These are phyloP conservation scores for Dromococcyx pavoninus DNA, from an alignment of 2,797 vertebrate species.

Conservation along the genomic window DNA sequence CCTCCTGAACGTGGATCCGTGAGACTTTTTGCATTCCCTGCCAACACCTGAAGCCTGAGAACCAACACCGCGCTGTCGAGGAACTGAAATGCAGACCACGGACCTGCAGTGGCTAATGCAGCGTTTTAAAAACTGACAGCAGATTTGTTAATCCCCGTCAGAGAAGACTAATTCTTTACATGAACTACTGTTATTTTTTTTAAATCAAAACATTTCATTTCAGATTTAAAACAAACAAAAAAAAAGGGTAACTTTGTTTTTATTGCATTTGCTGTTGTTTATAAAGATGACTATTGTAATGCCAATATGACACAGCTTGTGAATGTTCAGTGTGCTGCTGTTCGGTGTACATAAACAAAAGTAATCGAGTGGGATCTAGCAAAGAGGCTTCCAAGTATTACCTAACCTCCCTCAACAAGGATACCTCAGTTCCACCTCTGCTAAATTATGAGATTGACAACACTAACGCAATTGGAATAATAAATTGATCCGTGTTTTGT, in stretches of 20 bases:
- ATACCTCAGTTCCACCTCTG: constrained; percentile 96
- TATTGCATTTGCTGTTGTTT: constrained; percentile 90
- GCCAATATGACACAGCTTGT: constrained; percentile 99
- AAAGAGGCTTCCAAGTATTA: constrained; percentile 93
- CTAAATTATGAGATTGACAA: constrained; percentile 83
- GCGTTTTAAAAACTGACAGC: constrained; percentile 77
- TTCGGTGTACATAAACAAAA: constrained; percentile 89
- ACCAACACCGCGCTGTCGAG: constrained; percentile 12
- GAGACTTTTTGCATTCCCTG: constrained; percentile 70
- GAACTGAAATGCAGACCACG: constrained; percentile 72
- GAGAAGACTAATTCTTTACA: constrained; percentile 84
- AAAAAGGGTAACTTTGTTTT: constrained; percentile 86
- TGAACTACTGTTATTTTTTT: constrained; percentile 85
- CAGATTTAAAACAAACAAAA: constrained; percentile 80
- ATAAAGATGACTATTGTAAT: constrained; percentile 90
- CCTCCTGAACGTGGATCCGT: constrained; percentile 44
- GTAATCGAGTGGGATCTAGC: constrained; percentile 87
- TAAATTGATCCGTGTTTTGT: constrained; percentile 80
- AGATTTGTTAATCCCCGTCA: constrained; percentile 78
- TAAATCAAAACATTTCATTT: constrained; percentile 88
- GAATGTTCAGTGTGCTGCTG: constrained; percentile 99
- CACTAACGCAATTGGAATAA: constrained; percentile 84
- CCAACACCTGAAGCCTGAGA: constrained; percentile 61
- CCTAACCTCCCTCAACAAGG: constrained; percentile 98
- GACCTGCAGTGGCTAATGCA: constrained; percentile 57